Conservation (phyloP, 35 echinoderm and acorn worm species). For the Lytechinus pictus region DNA sequence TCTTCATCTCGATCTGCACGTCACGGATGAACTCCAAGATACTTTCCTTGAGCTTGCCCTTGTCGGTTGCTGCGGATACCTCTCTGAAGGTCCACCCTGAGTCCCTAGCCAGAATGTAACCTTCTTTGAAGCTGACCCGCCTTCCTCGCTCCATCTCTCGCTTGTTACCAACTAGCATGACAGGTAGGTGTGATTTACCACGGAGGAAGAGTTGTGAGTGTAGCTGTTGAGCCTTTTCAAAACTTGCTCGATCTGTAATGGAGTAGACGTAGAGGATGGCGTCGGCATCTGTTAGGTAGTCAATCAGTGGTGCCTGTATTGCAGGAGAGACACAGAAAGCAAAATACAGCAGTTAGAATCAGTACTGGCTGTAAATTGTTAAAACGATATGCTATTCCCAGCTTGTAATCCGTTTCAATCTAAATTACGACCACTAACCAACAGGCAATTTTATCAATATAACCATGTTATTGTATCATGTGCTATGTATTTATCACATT, state of each 20-base stretch:
- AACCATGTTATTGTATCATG: too few relatives aligned
- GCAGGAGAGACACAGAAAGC: slow-evolving; percentile 19
- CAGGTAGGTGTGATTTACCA: slow-evolving; percentile 75
- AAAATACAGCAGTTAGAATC: slow-evolving; percentile 14
- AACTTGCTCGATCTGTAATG: slow-evolving; percentile 75
- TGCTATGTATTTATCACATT: too few relatives aligned
- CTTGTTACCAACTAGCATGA: slow-evolving; percentile 90
- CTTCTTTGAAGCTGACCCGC: slow-evolving; percentile 84
- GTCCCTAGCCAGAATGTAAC: slow-evolving; percentile 74
- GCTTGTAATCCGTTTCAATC: too few relatives aligned
- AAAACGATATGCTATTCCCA: too few relatives aligned
- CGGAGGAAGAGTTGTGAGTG: slow-evolving; percentile 59
- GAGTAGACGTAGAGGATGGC: slow-evolving; percentile 93
- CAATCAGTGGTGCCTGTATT: slow-evolving; percentile 72
- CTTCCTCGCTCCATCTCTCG: slow-evolving; percentile 85
- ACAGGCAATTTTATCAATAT: too few relatives aligned
- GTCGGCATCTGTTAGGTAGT: slow-evolving; percentile 80
- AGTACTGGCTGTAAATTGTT: too few relatives aligned
- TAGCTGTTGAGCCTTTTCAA: slow-evolving; percentile 68
- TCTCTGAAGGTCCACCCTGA: slow-evolving; percentile 89
- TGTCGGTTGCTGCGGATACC: slow-evolving; percentile 86
- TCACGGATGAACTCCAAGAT: slow-evolving; percentile 88
- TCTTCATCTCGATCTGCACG: slow-evolving; percentile 70
- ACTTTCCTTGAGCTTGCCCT: slow-evolving; percentile 75
- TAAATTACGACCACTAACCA: too few relatives aligned